These are phyloP conservation scores for Apodemus agrarius DNA, from an alignment of 2,797 vertebrate genomes.

Conservation along the genomic window DNA sequence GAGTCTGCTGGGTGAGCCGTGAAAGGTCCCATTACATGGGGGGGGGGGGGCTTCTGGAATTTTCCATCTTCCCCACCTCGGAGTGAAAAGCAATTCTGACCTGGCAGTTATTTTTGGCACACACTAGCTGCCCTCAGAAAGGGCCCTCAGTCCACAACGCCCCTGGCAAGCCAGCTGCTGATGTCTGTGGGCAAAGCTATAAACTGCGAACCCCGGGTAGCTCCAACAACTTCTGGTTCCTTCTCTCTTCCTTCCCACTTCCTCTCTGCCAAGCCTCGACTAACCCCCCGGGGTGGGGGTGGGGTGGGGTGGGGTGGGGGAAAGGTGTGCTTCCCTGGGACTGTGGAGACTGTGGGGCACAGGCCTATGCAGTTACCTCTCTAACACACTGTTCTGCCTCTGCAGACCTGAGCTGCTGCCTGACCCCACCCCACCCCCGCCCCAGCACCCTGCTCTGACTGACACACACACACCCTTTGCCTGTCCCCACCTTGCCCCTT, in stretches of 20 bases:
- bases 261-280: constrained; percentile 41
- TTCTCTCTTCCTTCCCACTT: background rate
- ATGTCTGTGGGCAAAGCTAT: constrained; percentile 54
- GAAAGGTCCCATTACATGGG: constrained; percentile 36
- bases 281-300: constrained; percentile 59
- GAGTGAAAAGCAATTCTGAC: constrained; percentile 76
- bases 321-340: constrained; percentile 34
- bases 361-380: no score
- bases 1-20: constrained; percentile 46
- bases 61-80: constrained; percentile 73
- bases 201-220: constrained; percentile 76
- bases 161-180: constrained; percentile 53
- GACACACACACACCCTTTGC: background rate
- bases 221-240: constrained; percentile 73
- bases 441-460: background rate
- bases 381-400: background rate
- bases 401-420: background rate
- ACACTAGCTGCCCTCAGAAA: constrained; percentile 60
- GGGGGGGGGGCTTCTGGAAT: constrained; percentile 76
- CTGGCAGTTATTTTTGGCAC: constrained; percentile 83
- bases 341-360: background rate
- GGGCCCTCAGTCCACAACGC: constrained; percentile 73
- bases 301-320: no score
- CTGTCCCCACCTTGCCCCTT: background rate
- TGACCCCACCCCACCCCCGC: fast-evolving